Percentiles rank a stretch among this genome's conserved stretches.
These are phyloP conservation scores for Gallinago solitaria DNA, from an alignment of 2,797 vertebrate species.

Conservation along the genomic window DNA sequence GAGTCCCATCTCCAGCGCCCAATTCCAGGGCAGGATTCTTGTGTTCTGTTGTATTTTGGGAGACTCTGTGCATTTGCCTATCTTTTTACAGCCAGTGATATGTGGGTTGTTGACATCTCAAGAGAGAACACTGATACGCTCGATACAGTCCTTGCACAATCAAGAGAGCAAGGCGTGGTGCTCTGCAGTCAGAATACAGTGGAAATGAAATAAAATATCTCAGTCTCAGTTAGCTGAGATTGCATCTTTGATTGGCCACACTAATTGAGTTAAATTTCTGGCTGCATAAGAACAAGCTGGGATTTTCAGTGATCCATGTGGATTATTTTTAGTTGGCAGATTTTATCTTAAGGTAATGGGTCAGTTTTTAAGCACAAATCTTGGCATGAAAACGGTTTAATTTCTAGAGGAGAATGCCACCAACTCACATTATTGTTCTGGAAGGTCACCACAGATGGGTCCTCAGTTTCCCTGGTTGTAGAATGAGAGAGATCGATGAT, in stretches of 20 bases:
- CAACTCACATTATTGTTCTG: neutral
- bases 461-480: constrained; percentile 30
- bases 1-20: neutral
- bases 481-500: constrained; percentile 10
- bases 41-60: neutral
- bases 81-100: neutral
- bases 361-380: neutral
- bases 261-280: constrained; percentile 35
- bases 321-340: constrained; percentile 21
- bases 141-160: neutral
- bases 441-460: neutral
- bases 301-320: neutral
- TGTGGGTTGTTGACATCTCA: neutral
- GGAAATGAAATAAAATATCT: constrained; percentile 33
- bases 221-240: neutral
- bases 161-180: neutral
- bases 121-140: neutral
- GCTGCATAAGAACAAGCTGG: neutral
- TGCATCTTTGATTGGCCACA: neutral
- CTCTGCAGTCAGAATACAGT: neutral
- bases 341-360: neutral
- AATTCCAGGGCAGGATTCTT: neutral
- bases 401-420: neutral
- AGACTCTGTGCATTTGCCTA: neutral
- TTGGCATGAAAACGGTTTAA: neutral